These are phyloP conservation scores for Streblospio benedicti DNA, from an alignment of 1,140 invertebrate species.

Conservation along the genomic window DNA sequence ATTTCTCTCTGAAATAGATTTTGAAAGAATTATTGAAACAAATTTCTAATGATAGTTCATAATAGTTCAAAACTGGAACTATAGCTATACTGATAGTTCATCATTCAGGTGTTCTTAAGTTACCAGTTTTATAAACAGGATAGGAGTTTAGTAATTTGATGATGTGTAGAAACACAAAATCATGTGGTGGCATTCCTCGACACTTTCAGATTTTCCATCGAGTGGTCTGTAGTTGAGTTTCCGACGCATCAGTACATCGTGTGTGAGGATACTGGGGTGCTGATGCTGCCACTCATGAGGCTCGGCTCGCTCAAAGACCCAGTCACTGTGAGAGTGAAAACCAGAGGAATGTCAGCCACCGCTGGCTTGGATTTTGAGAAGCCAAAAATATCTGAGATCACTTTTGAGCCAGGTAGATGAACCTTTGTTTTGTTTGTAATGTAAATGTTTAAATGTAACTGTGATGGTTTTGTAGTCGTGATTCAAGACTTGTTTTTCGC, in stretches of 20 bases:
- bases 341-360: slow-evolving; percentile 35
- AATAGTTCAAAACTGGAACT: no score
- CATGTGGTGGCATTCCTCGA: no score
- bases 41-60: no score
- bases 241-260: slow-evolving; percentile 30
- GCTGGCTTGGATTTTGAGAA: slow-evolving; percentile 34
- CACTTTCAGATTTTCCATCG: slow-evolving; percentile 37
- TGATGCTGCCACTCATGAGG: slow-evolving; percentile 31
- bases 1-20: no score
- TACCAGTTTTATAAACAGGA: no score
- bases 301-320: slow-evolving; percentile 28
- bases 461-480: not conserved
- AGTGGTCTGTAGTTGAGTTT: slow-evolving; percentile 39
- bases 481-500: not conserved
- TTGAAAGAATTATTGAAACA: no score
- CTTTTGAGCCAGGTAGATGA: slow-evolving; percentile 40
- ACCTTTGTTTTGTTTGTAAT: not conserved
- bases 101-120: no score
- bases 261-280: slow-evolving; percentile 40
- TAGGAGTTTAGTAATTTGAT: no score
- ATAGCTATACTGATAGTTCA: no score
- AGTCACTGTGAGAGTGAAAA: slow-evolving; percentile 33
- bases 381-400: slow-evolving; percentile 31
- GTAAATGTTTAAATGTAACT: not conserved
- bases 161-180: no score